phyloP scores from a whole-genome alignment of 2,113 vertebrate species.

The Grammomys surdaster region DNA sequence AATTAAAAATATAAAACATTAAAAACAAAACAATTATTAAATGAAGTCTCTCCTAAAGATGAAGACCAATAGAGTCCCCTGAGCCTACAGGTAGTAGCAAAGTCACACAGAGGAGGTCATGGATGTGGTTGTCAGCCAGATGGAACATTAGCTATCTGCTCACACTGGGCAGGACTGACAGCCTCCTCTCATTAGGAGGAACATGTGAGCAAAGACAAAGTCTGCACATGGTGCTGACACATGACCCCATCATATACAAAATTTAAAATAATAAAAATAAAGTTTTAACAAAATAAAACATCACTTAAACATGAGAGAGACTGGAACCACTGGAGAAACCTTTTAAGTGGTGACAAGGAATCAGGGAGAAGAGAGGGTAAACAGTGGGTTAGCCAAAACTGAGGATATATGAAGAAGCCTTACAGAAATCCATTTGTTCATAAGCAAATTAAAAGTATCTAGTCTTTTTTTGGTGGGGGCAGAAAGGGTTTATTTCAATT shows the following conservation, averaged over 20 bases:
- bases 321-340: neutral
- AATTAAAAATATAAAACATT: neutral
- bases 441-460: too few species aligned
- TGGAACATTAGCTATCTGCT: neutral
- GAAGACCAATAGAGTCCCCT: neutral
- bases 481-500: neutral
- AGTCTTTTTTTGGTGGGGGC: too few species aligned
- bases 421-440: too few species aligned
- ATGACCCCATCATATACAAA: neutral
- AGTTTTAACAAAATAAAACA: neutral
- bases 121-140: accelerated
- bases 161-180: neutral
- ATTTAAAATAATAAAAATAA: neutral
- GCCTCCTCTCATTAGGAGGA: too few species aligned
- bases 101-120: neutral
- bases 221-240: too few species aligned
- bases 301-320: neutral
- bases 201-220: neutral
- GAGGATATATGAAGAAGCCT: too few species aligned
- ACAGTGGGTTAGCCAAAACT: neutral
- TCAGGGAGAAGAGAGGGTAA: neutral
- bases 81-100: neutral
- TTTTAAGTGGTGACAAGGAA: neutral
- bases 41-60: neutral
- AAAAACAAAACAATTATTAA: neutral